phyloP scores from a whole-genome alignment of 2,113 vertebrate species.

The Bujurquina vittata region DNA sequence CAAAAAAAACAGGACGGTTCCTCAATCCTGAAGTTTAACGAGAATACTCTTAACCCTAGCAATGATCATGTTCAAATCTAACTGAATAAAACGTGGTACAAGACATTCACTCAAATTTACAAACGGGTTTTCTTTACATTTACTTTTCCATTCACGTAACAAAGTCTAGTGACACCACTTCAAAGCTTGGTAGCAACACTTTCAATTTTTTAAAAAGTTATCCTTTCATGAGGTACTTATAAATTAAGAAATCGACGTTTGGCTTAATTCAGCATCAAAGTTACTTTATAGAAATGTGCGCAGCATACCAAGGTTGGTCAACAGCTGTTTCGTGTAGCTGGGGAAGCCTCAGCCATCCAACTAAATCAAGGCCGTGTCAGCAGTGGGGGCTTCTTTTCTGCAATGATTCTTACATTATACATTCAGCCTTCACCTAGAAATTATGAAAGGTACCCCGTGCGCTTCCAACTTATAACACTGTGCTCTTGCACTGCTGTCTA shows the following conservation, averaged over 20 bases:
- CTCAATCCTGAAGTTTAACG: background rate
- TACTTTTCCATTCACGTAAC: background rate
- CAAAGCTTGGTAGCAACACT: background rate
- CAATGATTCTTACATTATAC: accelerated
- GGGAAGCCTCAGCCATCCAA: conserved; percentile 3
- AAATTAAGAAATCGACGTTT: background rate
- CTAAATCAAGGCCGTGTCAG: background rate
- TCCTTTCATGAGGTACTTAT: background rate
- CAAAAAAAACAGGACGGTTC: no score
- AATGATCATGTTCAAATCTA: background rate
- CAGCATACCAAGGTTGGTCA: background rate
- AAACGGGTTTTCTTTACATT: background rate
- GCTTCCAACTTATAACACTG: background rate
- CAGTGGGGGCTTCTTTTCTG: background rate
- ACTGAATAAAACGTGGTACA: background rate
- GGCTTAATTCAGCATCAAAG: background rate
- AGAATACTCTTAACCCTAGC: background rate
- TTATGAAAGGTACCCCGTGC: background rate
- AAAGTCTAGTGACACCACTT: background rate
- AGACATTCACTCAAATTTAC: background rate
- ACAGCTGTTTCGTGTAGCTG: conserved; percentile 40
- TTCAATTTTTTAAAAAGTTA: background rate
- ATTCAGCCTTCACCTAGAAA: background rate
- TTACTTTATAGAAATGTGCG: background rate
- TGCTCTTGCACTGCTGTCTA: background rate